These are phyloP conservation scores for Phaethon lepturus DNA, from an alignment of 2,113 vertebrate genomes.

Conservation along the genomic window DNA sequence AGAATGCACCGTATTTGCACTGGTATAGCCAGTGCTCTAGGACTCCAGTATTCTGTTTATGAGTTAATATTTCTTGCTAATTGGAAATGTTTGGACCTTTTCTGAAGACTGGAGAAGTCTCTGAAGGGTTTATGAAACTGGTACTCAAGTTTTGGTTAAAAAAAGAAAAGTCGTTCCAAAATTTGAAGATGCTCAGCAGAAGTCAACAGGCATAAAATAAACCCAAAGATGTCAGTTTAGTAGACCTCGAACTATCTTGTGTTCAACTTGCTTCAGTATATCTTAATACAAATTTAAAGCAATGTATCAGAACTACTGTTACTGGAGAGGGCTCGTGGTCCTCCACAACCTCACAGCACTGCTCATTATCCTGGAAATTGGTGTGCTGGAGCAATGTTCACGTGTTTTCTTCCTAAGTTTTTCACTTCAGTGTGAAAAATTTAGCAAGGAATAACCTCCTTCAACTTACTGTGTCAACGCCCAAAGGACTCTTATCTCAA, in stretches of 20 bases:
- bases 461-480: constrained; percentile 50
- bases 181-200: background rate
- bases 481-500: constrained; percentile 62
- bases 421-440: background rate
- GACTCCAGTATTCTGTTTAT: background rate
- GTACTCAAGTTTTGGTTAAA: background rate
- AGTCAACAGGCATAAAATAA: background rate
- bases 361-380: background rate
- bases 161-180: background rate
- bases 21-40: background rate
- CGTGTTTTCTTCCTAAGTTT: background rate
- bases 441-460: constrained; percentile 33
- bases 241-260: background rate
- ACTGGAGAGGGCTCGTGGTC: background rate
- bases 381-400: background rate
- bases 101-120: background rate
- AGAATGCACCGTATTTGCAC: background rate
- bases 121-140: background rate
- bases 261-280: background rate
- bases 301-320: background rate
- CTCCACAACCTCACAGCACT: background rate
- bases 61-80: background rate
- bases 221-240: background rate
- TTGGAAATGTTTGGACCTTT: background rate
- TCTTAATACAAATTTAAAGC: background rate